A percentile compares a stretch with the other conserved stretches of the same genome.
These are phyloP conservation scores for Bungarus multicinctus DNA, from an alignment of 2,113 vertebrate genomes.

Conservation along the genomic window DNA sequence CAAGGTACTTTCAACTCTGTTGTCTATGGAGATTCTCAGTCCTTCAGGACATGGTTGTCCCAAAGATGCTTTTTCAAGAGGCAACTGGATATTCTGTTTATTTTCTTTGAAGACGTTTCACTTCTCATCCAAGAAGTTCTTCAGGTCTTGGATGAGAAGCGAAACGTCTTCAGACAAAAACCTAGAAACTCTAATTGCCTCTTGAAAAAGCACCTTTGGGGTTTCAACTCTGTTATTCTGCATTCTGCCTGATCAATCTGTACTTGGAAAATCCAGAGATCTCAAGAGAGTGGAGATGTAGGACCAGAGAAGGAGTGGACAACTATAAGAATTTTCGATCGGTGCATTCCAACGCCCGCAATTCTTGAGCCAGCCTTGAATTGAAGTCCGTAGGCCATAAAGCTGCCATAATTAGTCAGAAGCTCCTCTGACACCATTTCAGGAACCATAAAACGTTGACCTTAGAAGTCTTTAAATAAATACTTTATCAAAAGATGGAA, in stretches of 20 bases:
- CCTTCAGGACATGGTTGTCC: too few relatives aligned
- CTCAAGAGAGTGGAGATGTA: background rate
- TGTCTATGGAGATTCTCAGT: too few relatives aligned
- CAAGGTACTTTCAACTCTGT: too few relatives aligned
- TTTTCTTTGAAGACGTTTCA: too few relatives aligned
- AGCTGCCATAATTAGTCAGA: background rate
- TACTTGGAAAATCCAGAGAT: background rate
- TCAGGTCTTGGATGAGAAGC: too few relatives aligned
- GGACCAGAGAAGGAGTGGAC: background rate
- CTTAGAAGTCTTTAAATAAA: background rate
- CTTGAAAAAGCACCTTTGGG: too few relatives aligned
- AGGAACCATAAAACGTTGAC: background rate
- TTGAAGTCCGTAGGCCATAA: background rate
- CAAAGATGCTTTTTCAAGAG: too few relatives aligned
- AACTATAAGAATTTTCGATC: background rate
- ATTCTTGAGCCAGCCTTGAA: background rate
- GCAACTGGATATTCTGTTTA: too few relatives aligned
- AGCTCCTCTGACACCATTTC: background rate
- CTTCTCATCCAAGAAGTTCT: too few relatives aligned
- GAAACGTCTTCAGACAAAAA: too few relatives aligned
- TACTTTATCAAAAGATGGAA: background rate
- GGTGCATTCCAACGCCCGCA: background rate
- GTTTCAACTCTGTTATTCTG: too few relatives aligned
- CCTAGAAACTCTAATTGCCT: too few relatives aligned
- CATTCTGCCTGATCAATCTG: background rate